These are phyloP conservation scores for Brachyptera putata DNA, from an alignment of 2,888 invertebrate genomes.

Conservation along the genomic window DNA sequence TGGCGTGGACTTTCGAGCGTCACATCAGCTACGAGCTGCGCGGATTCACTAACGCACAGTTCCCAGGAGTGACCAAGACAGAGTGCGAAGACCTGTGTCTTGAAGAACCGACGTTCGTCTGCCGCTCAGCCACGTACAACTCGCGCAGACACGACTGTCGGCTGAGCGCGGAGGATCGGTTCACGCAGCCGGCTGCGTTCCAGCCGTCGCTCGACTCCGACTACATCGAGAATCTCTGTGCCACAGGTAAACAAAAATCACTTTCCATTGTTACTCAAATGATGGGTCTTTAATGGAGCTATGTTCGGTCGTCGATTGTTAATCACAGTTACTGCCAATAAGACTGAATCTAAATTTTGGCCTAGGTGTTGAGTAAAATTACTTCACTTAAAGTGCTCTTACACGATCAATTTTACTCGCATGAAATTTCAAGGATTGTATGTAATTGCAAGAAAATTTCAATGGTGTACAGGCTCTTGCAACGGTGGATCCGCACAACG, in stretches of 20 bases:
- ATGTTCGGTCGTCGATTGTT: too few species aligned
- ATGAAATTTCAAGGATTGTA: too few species aligned
- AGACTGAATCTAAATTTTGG: too few species aligned
- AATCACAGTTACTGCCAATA: too few species aligned
- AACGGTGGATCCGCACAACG: too few species aligned
- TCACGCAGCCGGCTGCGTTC: conserved; percentile 48
- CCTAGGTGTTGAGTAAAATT: too few species aligned
- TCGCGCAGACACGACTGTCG: conserved; percentile 46
- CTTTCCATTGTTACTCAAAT: too few species aligned
- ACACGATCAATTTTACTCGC: too few species aligned
- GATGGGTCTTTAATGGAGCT: too few species aligned
- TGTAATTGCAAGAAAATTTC: too few species aligned
- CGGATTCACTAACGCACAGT: conserved; percentile 41
- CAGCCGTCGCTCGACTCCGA: conserved; percentile 45
- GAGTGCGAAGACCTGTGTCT: conserved; percentile 50
- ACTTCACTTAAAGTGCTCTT: too few species aligned
- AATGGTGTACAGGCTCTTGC: too few species aligned
- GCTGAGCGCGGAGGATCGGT: conserved; percentile 48
- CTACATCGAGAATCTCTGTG: conserved; percentile 53
- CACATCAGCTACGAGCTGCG: conserved; percentile 47
- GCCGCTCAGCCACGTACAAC: conserved; percentile 51
- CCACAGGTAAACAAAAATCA: conserved; percentile 42
- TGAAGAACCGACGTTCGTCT: conserved; percentile 47
- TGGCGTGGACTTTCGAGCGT: conserved; percentile 49
- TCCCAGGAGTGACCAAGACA: conserved; percentile 41